Evolutionary conservation across 2,113 vertebrate species (phyloP), one percentile per base, ranked within the genome.

Genomic region (Piaya cayana): DNA sequence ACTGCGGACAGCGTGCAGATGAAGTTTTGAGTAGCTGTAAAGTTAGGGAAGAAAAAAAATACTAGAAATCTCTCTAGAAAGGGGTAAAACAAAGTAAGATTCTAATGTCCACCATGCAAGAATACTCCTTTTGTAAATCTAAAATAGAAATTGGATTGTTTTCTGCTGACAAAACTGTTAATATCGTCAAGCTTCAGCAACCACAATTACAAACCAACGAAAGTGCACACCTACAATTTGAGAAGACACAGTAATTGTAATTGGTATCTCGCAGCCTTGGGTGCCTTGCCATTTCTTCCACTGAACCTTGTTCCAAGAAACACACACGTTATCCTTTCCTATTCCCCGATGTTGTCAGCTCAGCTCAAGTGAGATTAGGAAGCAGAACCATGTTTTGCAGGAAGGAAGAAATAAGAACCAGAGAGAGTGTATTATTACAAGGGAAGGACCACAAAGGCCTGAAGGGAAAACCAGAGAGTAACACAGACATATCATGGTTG

Each of bases 321-420:
- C 8, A 17, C 6, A 30, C 30, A 32, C 1, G 0, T 39, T 13
- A 14, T 39, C 2, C 0, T 56, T 76, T 34, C 6, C 39, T 11
- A 14, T 10, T 50, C 32, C 22, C 36, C 16, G 34, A 30, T 34
- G 16, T 71, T 36, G 58, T 32, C 65, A 43, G 36, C 11, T 7
- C 43, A 50, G 58, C 22, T 36, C 43, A 36, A 77, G 22, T 6
- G 26, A 63, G n/a, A 22, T 8, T 50, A 63, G 34, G 30, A 65
- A 37, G 45, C 0, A 45, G 43, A 71, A 65, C 10, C 20, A 18
- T 1, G 23, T 58, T 50, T 58, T 52, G 43, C 3, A 43, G 17
- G 43, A 0, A 9, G n/a, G 43, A 74, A n/a, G 26, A 42, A 50
- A 69, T 15, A 56, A 50, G 27, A 50, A 50, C 15, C 43, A 36